Evolutionary conservation across 2,888 invertebrate genomes (phyloP), one percentile per base, ranked within the genome.

Genomic region (Odontothrips loti): DNA sequence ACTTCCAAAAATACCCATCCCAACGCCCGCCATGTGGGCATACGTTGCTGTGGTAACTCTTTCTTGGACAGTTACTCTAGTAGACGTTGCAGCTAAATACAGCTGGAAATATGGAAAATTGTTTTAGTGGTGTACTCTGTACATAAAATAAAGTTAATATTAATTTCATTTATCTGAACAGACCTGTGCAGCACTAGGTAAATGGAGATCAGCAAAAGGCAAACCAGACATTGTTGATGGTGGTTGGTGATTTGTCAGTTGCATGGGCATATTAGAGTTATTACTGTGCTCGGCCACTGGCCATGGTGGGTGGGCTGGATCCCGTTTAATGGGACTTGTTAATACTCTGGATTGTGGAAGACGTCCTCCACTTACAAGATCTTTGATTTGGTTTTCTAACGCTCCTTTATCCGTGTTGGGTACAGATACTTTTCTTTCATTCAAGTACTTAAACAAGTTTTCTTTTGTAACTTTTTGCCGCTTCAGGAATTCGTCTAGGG

Each of bases 161-260:
- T 27, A 27, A 12, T 8, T 58, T 15, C 11, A 17, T 58, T 1
- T 6, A 8, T 0, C 58, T 43, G 34, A 17, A 23, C 68, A 6
- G 10, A 75, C 68, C 68, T 75, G 68, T 75, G 68, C 68, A 11
- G 68, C 68, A 75, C 68, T 75, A 27, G 68, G 68, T 3, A 75
- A 9, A 75, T 75, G 6, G 8, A 27, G 27, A 23, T 75, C 68
- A 3, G 3, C 27, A 75, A 75, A 27, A 12, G 68, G 58, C 58
- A 15, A 58, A 17, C 15, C 6, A 58, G 58, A 6, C 34, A 43
- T 43, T 43, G 34, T n/a, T 6, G 58, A 15, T 17, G 58, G 15
- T 58, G 58, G 68, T 27, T 75, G 27, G 23, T 23, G 23, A 10
- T 12, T 75, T 23, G 68, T 9, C 9, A 27, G 0, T 9, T 9